Evolutionary conservation across 1,140 invertebrate genomes (phyloP).

Genomic region (Drosophila leontia): DNA sequence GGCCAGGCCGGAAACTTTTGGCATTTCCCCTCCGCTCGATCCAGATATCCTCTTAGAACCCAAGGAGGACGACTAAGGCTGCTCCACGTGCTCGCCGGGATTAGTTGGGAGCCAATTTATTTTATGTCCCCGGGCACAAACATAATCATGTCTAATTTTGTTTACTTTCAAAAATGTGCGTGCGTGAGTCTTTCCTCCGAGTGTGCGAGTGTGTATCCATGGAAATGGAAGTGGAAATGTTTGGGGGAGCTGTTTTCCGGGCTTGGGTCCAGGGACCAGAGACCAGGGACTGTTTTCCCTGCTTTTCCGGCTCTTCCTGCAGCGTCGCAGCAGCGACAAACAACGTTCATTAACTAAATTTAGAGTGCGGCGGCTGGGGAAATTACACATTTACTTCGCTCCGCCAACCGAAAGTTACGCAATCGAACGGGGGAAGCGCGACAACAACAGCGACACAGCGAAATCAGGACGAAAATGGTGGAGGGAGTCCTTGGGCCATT

Average conservation of each 20-base stretch:
- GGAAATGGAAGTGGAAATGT: constrained; percentile 4
- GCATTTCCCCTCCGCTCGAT: constrained; percentile 1
- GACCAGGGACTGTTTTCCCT: constrained; percentile 18
- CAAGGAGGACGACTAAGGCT: not conserved
- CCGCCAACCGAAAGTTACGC: constrained; percentile 69
- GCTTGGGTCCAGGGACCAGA: constrained; percentile 5
- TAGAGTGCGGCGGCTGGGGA: constrained; percentile 78
- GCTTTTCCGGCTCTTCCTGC: constrained; percentile 34
- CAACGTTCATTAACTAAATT: constrained; percentile 80
- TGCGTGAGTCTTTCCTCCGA: constrained; percentile 67
- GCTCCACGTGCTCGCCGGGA: constrained; percentile 73
- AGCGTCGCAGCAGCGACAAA: constrained; percentile 37
- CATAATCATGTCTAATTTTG: constrained; percentile 84
- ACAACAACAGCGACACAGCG: constrained; percentile 22
- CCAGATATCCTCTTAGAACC: not conserved
- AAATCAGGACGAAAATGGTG: constrained; percentile 56
- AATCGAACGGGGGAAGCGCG: constrained; percentile 59
- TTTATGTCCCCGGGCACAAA: constrained; percentile 81
- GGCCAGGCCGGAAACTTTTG: constrained; percentile 20
- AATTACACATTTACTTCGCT: constrained; percentile 69
- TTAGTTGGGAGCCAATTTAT: constrained; percentile 84
- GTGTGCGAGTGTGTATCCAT: constrained; percentile 44
- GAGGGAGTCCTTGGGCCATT: constrained; percentile 63
- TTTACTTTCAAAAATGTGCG: constrained; percentile 83
- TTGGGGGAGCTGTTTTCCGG: constrained; percentile 25